Evolutionary conservation across 2,888 invertebrate species (phyloP).

Genomic region (Ashinkailepas kermadecensis): DNA sequence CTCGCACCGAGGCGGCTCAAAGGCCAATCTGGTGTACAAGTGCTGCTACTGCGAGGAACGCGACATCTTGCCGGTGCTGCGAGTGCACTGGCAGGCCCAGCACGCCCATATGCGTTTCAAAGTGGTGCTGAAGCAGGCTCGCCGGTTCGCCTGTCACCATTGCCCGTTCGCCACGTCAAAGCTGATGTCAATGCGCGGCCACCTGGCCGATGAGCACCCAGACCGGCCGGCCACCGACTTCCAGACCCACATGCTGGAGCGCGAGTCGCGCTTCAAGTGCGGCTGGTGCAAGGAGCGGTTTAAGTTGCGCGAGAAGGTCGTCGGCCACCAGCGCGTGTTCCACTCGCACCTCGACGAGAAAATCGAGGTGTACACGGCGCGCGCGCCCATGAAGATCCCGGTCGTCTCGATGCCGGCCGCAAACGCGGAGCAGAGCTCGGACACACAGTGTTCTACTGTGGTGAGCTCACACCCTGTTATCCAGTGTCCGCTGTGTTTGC

Average conservation of each 20-base stretch:
- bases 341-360: background rate
- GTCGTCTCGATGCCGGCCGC: background rate
- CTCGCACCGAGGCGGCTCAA: background rate
- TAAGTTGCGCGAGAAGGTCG: background rate
- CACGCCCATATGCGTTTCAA: background rate
- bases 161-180: background rate
- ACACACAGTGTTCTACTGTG: no score
- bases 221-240: background rate
- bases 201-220: background rate
- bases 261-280: constrained; percentile 1
- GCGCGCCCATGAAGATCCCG: background rate
- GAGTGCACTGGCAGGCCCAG: background rate
- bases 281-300: background rate
- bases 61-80: background rate
- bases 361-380: background rate
- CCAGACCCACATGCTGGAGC: background rate
- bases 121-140: background rate
- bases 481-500: background rate
- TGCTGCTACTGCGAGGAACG: background rate
- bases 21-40: background rate
- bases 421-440: background rate
- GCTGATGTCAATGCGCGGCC: background rate
- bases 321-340: background rate
- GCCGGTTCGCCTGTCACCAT: background rate
- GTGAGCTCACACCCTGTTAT: background rate